phyloP scores from a whole-genome alignment of 2,888 invertebrate genomes.

The Drosophila anceps region DNA sequence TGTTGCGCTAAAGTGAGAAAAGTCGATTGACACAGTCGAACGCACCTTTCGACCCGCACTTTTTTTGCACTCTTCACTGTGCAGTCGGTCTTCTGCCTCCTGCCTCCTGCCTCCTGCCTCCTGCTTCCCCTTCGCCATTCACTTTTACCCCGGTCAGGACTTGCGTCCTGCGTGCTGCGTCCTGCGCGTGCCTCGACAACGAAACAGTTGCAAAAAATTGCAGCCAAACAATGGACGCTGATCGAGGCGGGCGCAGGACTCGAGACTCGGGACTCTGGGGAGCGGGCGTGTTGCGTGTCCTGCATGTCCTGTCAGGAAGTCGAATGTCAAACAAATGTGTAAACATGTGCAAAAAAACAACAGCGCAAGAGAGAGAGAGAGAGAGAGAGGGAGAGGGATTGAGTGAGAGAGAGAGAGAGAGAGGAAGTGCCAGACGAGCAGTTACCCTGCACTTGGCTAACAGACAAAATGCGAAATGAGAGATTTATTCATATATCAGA shows the following conservation, averaged over 20 bases:
- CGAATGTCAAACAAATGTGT: conserved; percentile 63
- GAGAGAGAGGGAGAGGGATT: background rate
- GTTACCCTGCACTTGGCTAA: background rate
- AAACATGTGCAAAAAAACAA: conserved; percentile 68
- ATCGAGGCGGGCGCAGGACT: conserved; percentile 15
- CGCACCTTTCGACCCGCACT: conserved; percentile 77
- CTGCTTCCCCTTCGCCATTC: background rate
- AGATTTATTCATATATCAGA: background rate
- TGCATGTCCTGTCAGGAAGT: conserved; percentile 69
- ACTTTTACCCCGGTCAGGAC: conserved; percentile 10
- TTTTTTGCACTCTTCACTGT: conserved; percentile 27
- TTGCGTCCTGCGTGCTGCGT: conserved; percentile 29
- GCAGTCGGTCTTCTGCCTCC: background rate
- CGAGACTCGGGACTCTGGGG: conserved; percentile 6
- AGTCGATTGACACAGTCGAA: conserved; percentile 45
- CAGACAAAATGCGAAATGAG: background rate
- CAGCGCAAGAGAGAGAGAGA: background rate
- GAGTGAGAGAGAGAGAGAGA: background rate
- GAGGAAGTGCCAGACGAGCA: background rate
- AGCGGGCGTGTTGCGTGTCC: conserved; percentile 38
- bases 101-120: background rate
- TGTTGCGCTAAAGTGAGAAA: conserved; percentile 59
- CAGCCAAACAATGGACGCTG: conserved; percentile 26
- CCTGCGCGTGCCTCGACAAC: conserved; percentile 61
- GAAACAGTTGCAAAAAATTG: conserved; percentile 69